A percentile compares a stretch with the other conserved stretches of the same genome.
These are phyloP conservation scores for Lutjanus argentimaculatus DNA, from an alignment of 2,797 vertebrate genomes.

Conservation along the genomic window DNA sequence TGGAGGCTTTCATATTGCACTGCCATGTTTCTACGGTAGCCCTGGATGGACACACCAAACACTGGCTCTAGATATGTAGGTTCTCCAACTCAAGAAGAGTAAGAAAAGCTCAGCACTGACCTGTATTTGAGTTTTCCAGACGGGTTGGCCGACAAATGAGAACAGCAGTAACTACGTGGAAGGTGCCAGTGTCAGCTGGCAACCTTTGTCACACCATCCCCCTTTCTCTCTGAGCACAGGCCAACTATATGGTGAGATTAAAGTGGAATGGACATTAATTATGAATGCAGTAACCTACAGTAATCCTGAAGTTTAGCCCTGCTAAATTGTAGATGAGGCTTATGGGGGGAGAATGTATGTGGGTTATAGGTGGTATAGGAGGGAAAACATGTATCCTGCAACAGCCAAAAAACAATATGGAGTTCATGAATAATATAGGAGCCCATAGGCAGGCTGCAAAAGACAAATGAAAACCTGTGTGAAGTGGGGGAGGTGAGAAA, in stretches of 20 bases:
- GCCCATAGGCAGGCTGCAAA: slow-evolving; percentile 61
- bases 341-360: slow-evolving; percentile 9
- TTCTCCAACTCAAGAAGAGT: not conserved
- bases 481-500: slow-evolving; percentile 2
- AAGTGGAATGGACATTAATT: slow-evolving; percentile 38
- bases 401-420: slow-evolving; percentile 72
- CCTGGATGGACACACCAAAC: too few species aligned
- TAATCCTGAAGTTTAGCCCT: slow-evolving; percentile 49
- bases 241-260: slow-evolving; percentile 10
- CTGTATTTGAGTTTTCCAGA: not conserved
- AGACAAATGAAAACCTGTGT: slow-evolving; percentile 53
- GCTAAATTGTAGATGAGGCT: slow-evolving; percentile 53
- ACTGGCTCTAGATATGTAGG: too few species aligned
- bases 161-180: not conserved
- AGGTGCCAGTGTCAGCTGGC: slow-evolving; percentile 1
- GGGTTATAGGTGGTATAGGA: slow-evolving; percentile 53
- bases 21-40: too few species aligned
- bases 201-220: slow-evolving; percentile 15
- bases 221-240: not conserved
- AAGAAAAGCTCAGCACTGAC: not conserved
- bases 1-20: too few species aligned
- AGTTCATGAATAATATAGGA: slow-evolving; percentile 74
- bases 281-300: slow-evolving; percentile 50
- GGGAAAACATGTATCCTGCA: slow-evolving; percentile 56
- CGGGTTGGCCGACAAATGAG: not conserved